Evolutionary conservation across 2,797 vertebrate species (phyloP).

Genomic region (Sebastes goodei): DNA sequence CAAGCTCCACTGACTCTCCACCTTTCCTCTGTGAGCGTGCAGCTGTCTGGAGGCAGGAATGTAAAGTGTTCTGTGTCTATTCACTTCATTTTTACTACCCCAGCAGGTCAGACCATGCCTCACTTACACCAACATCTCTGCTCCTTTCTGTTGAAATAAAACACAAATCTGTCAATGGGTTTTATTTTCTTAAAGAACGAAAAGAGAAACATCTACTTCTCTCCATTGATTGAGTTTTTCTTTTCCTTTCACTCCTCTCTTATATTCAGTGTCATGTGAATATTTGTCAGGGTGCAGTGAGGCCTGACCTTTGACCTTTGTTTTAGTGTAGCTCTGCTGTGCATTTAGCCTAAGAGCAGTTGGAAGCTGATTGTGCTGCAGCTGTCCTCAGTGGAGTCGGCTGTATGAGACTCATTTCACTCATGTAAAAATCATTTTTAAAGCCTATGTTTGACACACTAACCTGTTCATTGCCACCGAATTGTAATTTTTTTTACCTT

Average conservation of each 20-base stretch:
- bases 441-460: too few species aligned
- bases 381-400: background rate
- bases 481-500: too few species aligned
- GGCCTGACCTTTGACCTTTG: slow-evolving; percentile 2
- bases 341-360: too few species aligned
- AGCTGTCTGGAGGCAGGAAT: slow-evolving; percentile 30
- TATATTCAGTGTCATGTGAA: background rate
- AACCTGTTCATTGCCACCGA: too few species aligned
- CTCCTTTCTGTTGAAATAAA: background rate
- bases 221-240: background rate
- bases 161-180: background rate
- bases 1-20: background rate
- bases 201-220: background rate
- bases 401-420: background rate
- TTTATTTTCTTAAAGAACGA: background rate
- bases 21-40: background rate
- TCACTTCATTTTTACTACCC: background rate
- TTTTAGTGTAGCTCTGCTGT: background rate
- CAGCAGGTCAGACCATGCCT: background rate
- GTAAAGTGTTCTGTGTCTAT: background rate
- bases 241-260: background rate
- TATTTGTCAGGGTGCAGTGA: background rate
- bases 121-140: background rate
- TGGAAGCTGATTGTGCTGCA: background rate
- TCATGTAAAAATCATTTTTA: too few species aligned